Base-by-base conservation (phyloP, 2,797 vertebrate genomes). In the Anguilla megastoma region DNA sequence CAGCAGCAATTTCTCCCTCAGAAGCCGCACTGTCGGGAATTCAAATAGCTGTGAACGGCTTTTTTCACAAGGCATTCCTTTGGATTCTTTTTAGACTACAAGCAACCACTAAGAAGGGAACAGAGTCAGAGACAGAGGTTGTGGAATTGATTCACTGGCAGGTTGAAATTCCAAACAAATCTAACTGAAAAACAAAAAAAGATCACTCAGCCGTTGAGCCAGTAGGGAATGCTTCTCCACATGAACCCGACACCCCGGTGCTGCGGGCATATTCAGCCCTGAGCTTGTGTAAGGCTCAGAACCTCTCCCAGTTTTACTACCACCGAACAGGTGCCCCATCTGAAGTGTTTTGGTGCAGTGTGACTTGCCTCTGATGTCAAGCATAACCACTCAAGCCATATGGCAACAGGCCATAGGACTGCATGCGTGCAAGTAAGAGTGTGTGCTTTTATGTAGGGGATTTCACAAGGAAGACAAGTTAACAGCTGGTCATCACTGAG, bases 71-170 rank as follows among this genome's bases (percentile, higher is more conserved):
- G 74, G 74, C 30, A 41, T 45, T 79, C 33, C 74, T 76, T 33
- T 41, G 74, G 14, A 76, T 76, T 76, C 33, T 41, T 76, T 76
- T 76, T 33, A 76, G 16, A 76, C 10, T 18, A 76, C 24, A 76
- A 9, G 36, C 33, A 16, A 36, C 74, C 33, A 7, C 33, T 16
- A 41, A 76, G 33, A 36, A 12, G 74, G 33, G 33, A 33, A 71
- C 16, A 71, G 74, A 76, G 76, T 8, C 16, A 41, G 76, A 50
- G 76, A 66, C 24, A 48, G 36, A 50, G 60, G 60, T 66, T 66
- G 60, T n/a, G 60, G 60, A 66, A 66, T 66, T 48, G 76, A 80
- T 80, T 80, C 76, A 48, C 76, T 48, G 76, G 18, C 76, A 24
- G 36, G 36, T 4, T 80, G 41, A 50, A 80, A 80, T 48, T 80